Evolutionary conservation across 2,888 invertebrate genomes (phyloP).

Genomic region (Pharmacophagus antenor): DNA sequence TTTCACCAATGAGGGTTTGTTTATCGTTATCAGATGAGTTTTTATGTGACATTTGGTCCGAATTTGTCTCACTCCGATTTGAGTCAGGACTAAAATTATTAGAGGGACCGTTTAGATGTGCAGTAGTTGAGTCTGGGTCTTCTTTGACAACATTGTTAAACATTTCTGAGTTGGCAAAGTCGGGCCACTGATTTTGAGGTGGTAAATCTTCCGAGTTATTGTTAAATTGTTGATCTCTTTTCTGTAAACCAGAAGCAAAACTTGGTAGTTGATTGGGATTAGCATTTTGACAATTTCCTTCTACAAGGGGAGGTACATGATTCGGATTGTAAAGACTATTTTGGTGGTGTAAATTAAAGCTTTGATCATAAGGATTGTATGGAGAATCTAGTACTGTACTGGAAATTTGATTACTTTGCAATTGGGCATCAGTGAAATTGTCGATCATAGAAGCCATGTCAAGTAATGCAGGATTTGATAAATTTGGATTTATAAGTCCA

Average conservation of each 20-base stretch:
- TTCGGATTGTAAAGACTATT: constrained; percentile 81
- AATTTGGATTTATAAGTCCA: constrained; percentile 72
- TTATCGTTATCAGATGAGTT: constrained; percentile 55
- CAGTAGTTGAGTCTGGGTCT: constrained; percentile 88
- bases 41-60: constrained; percentile 59
- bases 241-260: constrained; percentile 66
- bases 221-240: constrained; percentile 60
- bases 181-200: constrained; percentile 70
- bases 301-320: constrained; percentile 76
- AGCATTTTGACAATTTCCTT: constrained; percentile 66
- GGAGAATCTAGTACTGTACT: constrained; percentile 90
- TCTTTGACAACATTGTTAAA: constrained; percentile 83
- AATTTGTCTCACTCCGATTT: constrained; percentile 73
- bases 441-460: constrained; percentile 90
- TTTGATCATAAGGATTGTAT: constrained; percentile 82
- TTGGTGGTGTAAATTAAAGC: constrained; percentile 84
- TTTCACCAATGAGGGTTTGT: constrained; percentile 52
- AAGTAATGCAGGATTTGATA: constrained; percentile 81
- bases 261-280: constrained; percentile 71
- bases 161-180: constrained; percentile 67
- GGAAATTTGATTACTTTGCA: constrained; percentile 92
- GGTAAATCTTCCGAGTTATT: constrained; percentile 45
- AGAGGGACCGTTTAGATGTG: constrained; percentile 71
- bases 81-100: constrained; percentile 79
- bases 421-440: constrained; percentile 87